A percentile compares a stretch with the other conserved stretches of the same genome.
Conservation (phyloP, 2,888 invertebrate genomes). For the Pyrocoelia pectoralis region DNA sequence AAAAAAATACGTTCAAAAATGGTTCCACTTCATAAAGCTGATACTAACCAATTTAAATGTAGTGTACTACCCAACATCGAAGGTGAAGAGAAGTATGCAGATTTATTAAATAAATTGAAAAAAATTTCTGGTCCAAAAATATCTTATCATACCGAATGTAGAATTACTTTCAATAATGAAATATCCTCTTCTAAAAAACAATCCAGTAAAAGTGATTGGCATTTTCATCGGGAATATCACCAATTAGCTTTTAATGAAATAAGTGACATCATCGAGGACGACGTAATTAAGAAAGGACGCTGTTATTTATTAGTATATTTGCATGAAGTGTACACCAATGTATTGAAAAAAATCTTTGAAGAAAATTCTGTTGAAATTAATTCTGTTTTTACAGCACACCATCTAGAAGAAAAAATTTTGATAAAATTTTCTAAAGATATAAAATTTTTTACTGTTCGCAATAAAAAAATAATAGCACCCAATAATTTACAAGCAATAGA, state of each 20-base stretch:
- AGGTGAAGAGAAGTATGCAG: not conserved
- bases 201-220: not conserved
- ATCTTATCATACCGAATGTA: slow-evolving; percentile 1
- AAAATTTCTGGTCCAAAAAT: not conserved
- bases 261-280: not conserved
- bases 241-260: not conserved
- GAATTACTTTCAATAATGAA: slow-evolving; percentile 4
- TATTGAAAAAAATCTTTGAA: too few species aligned
- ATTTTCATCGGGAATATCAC: slow-evolving; percentile 1
- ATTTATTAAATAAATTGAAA: not conserved
- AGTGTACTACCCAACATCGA: not conserved
- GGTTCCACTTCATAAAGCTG: slow-evolving; percentile 3
- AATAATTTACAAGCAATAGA: too few species aligned
- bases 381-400: too few species aligned
- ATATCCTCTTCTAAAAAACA: not conserved
- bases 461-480: too few species aligned
- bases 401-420: too few species aligned
- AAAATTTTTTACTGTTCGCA: too few species aligned
- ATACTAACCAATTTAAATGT: not conserved
- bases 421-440: too few species aligned
- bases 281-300: slow-evolving; percentile 1
- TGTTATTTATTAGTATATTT: slow-evolving; percentile 1
- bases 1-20: not conserved
- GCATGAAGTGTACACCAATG: too few species aligned
- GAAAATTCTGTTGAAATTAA: too few species aligned